Conservation (phyloP, 2,797 vertebrate genomes). For the Aplochiton taeniatus region DNA sequence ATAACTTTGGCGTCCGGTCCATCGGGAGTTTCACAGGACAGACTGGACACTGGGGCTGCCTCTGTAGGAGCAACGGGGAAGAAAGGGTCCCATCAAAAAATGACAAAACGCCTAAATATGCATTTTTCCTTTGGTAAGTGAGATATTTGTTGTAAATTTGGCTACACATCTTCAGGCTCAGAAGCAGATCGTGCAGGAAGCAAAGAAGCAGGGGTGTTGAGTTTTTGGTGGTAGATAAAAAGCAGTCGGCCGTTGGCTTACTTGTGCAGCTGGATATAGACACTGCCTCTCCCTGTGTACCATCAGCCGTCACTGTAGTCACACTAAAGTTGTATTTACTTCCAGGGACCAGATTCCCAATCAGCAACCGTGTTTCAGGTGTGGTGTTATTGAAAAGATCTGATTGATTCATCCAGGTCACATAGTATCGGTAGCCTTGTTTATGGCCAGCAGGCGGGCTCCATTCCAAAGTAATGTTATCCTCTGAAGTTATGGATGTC, state of each 20-base stretch:
- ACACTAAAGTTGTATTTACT: constrained; percentile 51
- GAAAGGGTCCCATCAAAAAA: not conserved
- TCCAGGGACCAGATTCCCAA: constrained; percentile 45
- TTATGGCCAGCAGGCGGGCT: constrained; percentile 15
- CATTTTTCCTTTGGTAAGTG: not conserved
- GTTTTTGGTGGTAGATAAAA: not conserved
- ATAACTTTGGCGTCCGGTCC: constrained; percentile 16
- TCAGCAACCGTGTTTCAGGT: accelerated
- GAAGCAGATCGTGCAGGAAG: no score
- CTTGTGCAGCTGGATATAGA: constrained; percentile 54
- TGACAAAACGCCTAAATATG: not conserved
- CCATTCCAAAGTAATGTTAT: constrained; percentile 40
- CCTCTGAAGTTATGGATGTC: not conserved
- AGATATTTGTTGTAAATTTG: no score
- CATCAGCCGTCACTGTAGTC: constrained; percentile 57
- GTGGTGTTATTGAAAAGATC: accelerated
- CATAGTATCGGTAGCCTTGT: constrained; percentile 40
- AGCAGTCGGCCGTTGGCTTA: constrained; percentile 38
- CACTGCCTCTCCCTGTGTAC: constrained; percentile 36
- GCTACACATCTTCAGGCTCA: no score
- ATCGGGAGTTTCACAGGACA: constrained; percentile 22
- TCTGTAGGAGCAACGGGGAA: constrained; percentile 42
- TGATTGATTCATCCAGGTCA: constrained; percentile 33
- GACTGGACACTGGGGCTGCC: constrained; percentile 43
- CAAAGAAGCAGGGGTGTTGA: not conserved